Percentiles rank a stretch among this genome's conserved stretches.
Conservation (phyloP, 2,888 invertebrate genomes). For the Drosophila birchii region DNA sequence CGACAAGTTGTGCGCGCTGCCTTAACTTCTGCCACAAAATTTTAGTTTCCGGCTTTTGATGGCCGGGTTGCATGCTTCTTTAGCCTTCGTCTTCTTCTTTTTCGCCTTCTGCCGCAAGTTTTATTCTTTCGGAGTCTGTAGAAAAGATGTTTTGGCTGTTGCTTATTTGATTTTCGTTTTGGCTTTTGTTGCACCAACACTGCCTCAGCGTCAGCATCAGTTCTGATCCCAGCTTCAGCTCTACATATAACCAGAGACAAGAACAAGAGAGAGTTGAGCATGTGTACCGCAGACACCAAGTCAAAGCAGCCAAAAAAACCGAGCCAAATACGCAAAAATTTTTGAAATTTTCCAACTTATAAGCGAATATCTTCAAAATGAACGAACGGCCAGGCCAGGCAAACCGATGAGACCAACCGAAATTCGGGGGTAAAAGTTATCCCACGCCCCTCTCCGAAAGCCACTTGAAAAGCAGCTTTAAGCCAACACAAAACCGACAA, state of each 20-base stretch:
- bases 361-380: conserved; percentile 58
- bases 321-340: conserved; percentile 55
- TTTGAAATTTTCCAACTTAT: conserved; percentile 62
- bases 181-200: conserved; percentile 67
- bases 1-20: conserved; percentile 76
- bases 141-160: conserved; percentile 67
- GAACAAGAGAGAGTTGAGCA: conserved; percentile 41
- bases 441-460: conserved; percentile 8
- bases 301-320: conserved; percentile 38
- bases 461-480: conserved; percentile 52
- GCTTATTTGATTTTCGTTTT: conserved; percentile 73
- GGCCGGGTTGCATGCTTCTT: conserved; percentile 70
- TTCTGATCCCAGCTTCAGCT: neutral
- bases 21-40: conserved; percentile 77
- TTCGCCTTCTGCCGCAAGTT: conserved; percentile 47
- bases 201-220: conserved; percentile 24
- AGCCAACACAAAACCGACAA: conserved; percentile 39
- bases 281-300: conserved; percentile 57
- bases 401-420: conserved; percentile 24
- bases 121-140: conserved; percentile 48
- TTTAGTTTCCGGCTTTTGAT: conserved; percentile 78
- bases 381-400: conserved; percentile 28
- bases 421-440: conserved; percentile 10
- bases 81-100: conserved; percentile 45
- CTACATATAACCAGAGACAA: conserved; percentile 4